Evolutionary conservation across 2,888 invertebrate species (phyloP), one percentile per base, ranked within the genome.

Genomic region (Euclidia mi): DNA sequence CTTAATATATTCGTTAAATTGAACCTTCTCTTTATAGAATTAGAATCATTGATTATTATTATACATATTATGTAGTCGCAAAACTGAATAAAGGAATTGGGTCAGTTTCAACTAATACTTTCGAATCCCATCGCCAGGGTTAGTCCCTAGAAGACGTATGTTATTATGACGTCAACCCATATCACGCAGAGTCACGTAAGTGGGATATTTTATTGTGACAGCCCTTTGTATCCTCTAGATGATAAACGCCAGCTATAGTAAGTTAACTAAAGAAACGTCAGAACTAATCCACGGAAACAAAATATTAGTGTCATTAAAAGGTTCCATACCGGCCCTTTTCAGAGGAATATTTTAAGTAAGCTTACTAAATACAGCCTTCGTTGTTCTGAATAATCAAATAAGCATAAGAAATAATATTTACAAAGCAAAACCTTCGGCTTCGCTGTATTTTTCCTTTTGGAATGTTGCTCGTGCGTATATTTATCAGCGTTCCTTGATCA

Each of bases 121-220:
- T 75, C 68, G 49, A 58, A 69, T 69, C 49, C 64, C 65, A 57
- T 35, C 46, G 44, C 55, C 56, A 53, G 75, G 71, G 65, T 71
- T 69, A 65, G 66, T 34, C n/a, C 28, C 56, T 60, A 32, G 56
- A 53, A 74, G 67, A 80, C 65, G 69, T 65, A 59, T 69, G 71
- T 76, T 77, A 79, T 77, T 71, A 75, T 71, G 75, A 82, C 73
- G 84, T 84, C 82, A 74, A 85, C 85, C 86, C 85, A 76, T 65
- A 73, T 86, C 85, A 82, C 68, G 60, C 58, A 62, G 48, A 40
- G 62, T 62, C 65, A 49, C 44, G 70, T 64, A 71, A 77, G 69
- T 73, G 64, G 71, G 74, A 74, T 77, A 75, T 76, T 81, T 81
- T 82, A 81, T 81, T 79, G 77, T 78, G 81, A 80, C 75, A 79